Base-by-base conservation (phyloP, 2,797 vertebrate species). In the Acipenser transmontanus region DNA sequence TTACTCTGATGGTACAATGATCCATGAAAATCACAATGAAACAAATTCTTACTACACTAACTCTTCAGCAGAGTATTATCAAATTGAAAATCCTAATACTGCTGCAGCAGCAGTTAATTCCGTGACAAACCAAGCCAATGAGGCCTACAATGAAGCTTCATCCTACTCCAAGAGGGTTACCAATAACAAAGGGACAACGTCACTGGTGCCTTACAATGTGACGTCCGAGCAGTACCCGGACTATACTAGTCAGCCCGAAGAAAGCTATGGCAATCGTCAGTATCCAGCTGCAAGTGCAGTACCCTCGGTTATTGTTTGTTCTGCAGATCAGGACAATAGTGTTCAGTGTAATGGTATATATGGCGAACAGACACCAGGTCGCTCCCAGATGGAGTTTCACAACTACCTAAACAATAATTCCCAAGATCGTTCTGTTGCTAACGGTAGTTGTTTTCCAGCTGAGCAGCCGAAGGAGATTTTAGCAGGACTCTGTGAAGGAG, bases 391-490 rank as follows among this genome's bases (percentile, higher is more conserved):
- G 74, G 93, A 93, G 81, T 94, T 95, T 81, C 93, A 94, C 69
- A 93, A 94, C 54, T 96, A 92, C 86, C 90, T 98, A 84, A 99
- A 97, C 92, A 93, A 91, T 81, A 92, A 94, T 79, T 83, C 83
- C 62, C 89, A 87, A 79, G 89, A 91, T 72, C 88, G 89, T 67
- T 97, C 92, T 82, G 87, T 91, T 72, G 84, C 88, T 64, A 93
- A 90, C 64, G 86, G 87, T 13, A 85, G 88, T 12, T 80, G 89
- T 81, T 74, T 73, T 64, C 73, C 90, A 54, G 83, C 90, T 1
- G 92, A 95, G 64, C 90, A 89, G 74, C 85, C 90, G 59, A 85
- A 86, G 68, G 91, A 94, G 75, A 92, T 81, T 80, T 65, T 92
- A 47, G 75, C 91, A 13, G 85, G 84, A 78, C 91, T 93, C 61